A percentile compares a stretch with the other conserved stretches of the same genome.
These are phyloP conservation scores for Lysandra coridon DNA, from an alignment of 2,888 invertebrate species.

Conservation along the genomic window DNA sequence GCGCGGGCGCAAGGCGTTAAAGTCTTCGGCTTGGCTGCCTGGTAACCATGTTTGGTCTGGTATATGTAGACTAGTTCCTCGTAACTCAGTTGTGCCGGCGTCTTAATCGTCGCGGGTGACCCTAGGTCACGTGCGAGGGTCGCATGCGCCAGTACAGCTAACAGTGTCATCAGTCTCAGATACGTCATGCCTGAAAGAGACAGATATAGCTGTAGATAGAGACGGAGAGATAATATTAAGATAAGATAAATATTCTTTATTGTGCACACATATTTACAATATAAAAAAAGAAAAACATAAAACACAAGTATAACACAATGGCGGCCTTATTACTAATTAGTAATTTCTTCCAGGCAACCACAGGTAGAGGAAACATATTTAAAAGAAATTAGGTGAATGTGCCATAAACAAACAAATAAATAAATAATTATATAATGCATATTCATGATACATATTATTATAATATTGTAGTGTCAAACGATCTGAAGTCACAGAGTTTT, in stretches of 20 bases:
- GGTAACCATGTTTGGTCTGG: conserved; percentile 50
- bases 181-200: conserved; percentile 55
- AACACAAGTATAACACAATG: no score
- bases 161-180: conserved; percentile 44
- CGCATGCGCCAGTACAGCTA: conserved; percentile 47
- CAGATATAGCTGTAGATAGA: neutral
- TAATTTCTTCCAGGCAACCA: no score
- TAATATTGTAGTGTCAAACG: neutral
- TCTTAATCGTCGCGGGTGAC: conserved; percentile 52
- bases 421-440: no score
- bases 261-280: no score
- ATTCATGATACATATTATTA: no score
- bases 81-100: conserved; percentile 53
- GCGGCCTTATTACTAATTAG: no score
- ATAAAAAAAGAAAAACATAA: no score
- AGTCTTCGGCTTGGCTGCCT: conserved; percentile 43
- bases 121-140: conserved; percentile 50
- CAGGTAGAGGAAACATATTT: no score
- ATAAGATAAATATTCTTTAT: no score
- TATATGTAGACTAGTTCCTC: conserved; percentile 63
- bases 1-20: conserved; percentile 87
- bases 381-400: no score
- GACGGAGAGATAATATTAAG: neutral
- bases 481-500: neutral
- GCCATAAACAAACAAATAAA: no score